These are phyloP conservation scores for Apodemus sylvaticus DNA, from an alignment of 2,113 vertebrate genomes.

Conservation along the genomic window DNA sequence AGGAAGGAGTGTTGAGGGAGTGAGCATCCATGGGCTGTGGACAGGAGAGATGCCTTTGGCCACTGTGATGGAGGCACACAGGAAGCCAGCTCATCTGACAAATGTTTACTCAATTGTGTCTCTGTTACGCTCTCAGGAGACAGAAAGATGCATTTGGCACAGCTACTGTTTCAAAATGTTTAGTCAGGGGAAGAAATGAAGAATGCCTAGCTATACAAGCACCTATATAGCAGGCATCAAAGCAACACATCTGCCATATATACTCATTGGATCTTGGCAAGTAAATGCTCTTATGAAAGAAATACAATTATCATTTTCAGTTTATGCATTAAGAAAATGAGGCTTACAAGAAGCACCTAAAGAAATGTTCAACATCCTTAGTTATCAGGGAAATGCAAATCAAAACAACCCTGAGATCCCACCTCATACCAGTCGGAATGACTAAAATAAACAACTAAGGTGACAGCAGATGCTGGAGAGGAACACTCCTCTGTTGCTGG, in stretches of 20 bases:
- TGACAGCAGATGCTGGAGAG: too few species aligned
- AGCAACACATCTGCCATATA: conserved; percentile 23
- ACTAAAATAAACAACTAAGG: too few species aligned
- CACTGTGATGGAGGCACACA: background rate
- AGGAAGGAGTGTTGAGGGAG: background rate
- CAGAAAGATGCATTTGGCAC: conserved; percentile 24
- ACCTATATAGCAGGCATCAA: conserved; percentile 23
- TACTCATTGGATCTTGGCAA: conserved; percentile 34
- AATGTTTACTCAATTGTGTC: conserved; percentile 43
- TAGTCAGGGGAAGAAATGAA: conserved; percentile 54
- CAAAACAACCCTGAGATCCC: too few species aligned
- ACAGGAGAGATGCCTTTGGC: background rate
- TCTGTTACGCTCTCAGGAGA: conserved; percentile 15
- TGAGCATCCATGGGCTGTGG: background rate
- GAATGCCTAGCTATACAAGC: conserved; percentile 55
- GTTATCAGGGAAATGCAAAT: too few species aligned
- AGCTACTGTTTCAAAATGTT: conserved; percentile 60
- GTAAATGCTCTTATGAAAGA: conserved; percentile 7
- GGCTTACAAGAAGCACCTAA: background rate
- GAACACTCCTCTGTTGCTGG: too few species aligned
- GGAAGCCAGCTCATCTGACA: conserved; percentile 32
- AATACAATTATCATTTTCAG: background rate
- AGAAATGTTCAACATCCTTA: too few species aligned
- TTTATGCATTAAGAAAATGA: background rate
- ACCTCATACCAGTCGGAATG: too few species aligned